Evolutionary conservation across 1,140 invertebrate species (phyloP).

Genomic region (Zaprionus nigranus): DNA sequence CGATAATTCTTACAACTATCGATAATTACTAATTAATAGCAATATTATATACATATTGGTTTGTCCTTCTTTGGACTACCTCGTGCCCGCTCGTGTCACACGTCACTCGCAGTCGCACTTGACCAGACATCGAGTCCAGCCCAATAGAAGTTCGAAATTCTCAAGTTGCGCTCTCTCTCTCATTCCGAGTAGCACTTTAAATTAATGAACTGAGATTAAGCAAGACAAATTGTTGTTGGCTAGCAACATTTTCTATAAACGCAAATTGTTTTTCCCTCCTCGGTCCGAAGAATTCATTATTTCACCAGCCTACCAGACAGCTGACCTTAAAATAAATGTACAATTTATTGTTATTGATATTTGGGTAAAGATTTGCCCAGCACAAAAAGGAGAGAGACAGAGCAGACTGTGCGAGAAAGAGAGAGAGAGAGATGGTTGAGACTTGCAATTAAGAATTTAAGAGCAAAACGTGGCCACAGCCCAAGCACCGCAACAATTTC

Average conservation of each 20-base stretch:
- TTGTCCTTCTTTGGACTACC: not conserved
- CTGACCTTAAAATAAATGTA: slow-evolving; percentile 63
- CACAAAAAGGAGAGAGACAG: not conserved
- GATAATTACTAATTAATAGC: not conserved
- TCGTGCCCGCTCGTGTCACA: slow-evolving; percentile 4
- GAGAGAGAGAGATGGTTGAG: not conserved
- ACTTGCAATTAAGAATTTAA: slow-evolving; percentile 71
- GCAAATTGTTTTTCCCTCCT: slow-evolving; percentile 72
- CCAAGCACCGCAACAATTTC: slow-evolving; percentile 44
- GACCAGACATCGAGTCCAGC: slow-evolving; percentile 14
- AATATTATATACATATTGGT: not conserved
- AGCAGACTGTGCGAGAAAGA: not conserved
- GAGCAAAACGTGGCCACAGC: slow-evolving; percentile 44
- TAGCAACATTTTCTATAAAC: slow-evolving; percentile 51
- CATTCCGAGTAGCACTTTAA: slow-evolving; percentile 74
- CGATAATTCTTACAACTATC: not conserved
- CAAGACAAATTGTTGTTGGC: slow-evolving; percentile 76
- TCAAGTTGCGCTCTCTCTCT: not conserved
- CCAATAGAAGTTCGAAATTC: slow-evolving; percentile 25
- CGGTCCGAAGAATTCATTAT: slow-evolving; percentile 52
- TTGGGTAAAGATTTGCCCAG: slow-evolving; percentile 61
- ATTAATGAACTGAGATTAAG: slow-evolving; percentile 83
- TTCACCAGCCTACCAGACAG: slow-evolving; percentile 17
- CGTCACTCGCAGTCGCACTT: not conserved
- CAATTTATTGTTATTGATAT: slow-evolving; percentile 82